Evolutionary conservation across 2,888 invertebrate genomes (phyloP), one percentile per base, ranked within the genome.

Genomic region (Alloplasta piceator): DNA sequence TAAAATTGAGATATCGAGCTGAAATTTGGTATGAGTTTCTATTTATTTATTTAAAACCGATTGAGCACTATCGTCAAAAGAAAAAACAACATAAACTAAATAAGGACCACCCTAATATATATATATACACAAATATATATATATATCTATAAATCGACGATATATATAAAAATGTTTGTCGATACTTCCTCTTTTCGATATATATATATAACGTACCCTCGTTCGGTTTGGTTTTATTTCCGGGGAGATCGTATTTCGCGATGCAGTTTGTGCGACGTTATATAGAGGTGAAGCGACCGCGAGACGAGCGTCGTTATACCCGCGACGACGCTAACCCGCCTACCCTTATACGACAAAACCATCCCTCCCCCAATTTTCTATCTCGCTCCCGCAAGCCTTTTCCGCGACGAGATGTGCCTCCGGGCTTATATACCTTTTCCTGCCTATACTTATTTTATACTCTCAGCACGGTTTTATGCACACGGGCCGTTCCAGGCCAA

Each of bases 221-320:
- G 43, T 74, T 64, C 58, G 74, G 63, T 79, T 68, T 63, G 61
- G 50, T 72, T 78, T 72, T 72, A 72, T 72, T 67, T 78, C 61
- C 72, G 60, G 39, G 67, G 14, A 9, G 61, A 39, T 67, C 38
- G 46, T 9, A 66, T 16, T 16, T 38, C 66, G 39, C 66, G 39
- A 52, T 52, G 73, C 73, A 43, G 41, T 72, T 63, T 50, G 12
- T 41, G 36, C 43, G 43, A 5, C 39, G 61, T 41, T 52, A 43
- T 50, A 41, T 55, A 56, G 56, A 73, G 36, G 56, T 46, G 56
- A 12, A n/a, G n/a, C 1, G 48, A 48, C n/a, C 4, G 26, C 26
- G 63, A 64, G 52, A 66, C 52, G 67, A 67, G 41, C 26, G 55
- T 67, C 55, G 67, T 66, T 66, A 67, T 64, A 64, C 26, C 41